Evolutionary conservation across 2,888 invertebrate species (phyloP).

Genomic region (Chaetoderma sp.): DNA sequence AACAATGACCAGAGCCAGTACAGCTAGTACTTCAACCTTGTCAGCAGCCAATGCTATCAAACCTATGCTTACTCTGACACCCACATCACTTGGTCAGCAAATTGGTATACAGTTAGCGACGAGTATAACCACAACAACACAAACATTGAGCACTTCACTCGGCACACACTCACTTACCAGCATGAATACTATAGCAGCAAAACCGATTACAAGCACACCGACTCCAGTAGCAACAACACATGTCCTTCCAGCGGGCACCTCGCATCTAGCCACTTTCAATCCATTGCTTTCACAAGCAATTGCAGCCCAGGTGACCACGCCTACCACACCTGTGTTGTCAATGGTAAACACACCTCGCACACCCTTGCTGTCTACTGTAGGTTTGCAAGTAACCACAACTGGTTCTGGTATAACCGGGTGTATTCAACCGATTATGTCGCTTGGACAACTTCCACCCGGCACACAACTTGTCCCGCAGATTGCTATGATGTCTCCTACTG

Average conservation of each 20-base stretch:
- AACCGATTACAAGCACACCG: conserved; percentile 27
- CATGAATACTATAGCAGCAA: conserved; percentile 6
- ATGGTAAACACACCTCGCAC: no score
- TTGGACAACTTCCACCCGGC: conserved; percentile 43
- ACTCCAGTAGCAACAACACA: conserved; percentile 17
- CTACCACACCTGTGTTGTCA: no score
- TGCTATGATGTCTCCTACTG: conserved; percentile 49
- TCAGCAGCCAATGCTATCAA: conserved; percentile 19
- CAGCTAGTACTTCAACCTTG: conserved; percentile 9
- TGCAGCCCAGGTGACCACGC: no score
- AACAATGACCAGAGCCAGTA: conserved; percentile 11
- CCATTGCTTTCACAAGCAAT: no score
- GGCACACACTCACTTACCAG: no score
- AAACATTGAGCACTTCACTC: no score
- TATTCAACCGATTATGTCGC: conserved; percentile 45
- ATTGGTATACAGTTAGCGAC: conserved; percentile 15
- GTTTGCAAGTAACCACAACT: no score
- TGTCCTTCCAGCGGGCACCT: no score
- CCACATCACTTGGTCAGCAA: conserved; percentile 7
- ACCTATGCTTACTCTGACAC: conserved; percentile 5
- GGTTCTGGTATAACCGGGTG: no score
- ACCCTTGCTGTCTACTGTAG: no score
- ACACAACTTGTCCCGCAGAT: conserved; percentile 48
- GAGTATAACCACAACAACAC: neutral
- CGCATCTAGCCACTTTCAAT: no score